Evolutionary conservation across 2,113 vertebrate species (phyloP).

Genomic region (Siniperca chuatsi): DNA sequence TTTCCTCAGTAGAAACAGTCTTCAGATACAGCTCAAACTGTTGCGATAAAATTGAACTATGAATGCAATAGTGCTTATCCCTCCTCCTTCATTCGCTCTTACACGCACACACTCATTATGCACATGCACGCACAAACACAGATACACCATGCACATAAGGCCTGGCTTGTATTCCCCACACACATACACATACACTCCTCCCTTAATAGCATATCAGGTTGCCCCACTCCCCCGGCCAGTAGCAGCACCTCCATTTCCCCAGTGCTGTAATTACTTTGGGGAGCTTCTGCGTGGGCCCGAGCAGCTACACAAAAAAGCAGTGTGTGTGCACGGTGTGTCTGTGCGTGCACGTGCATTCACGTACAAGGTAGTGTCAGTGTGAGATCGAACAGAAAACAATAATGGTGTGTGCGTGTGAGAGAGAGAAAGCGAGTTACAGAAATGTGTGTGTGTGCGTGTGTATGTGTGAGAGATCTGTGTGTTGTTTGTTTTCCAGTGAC

Average conservation of each 20-base stretch:
- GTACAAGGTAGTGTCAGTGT: slow-evolving; percentile 29
- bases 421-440: slow-evolving; percentile 18
- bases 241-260: slow-evolving; percentile 79
- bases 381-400: slow-evolving; percentile 48
- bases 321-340: slow-evolving; percentile 3
- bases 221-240: slow-evolving; percentile 72
- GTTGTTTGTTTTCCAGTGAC: slow-evolving; percentile 79
- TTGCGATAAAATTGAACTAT: slow-evolving; percentile 38
- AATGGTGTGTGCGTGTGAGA: slow-evolving; percentile 15
- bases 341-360: slow-evolving; percentile 9
- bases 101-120: neutral
- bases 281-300: slow-evolving; percentile 72
- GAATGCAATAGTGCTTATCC: slow-evolving; percentile 13
- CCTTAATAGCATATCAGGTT: slow-evolving; percentile 86
- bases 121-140: neutral
- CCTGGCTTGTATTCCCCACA: too few relatives aligned
- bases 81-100: neutral
- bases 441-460: slow-evolving; percentile 1
- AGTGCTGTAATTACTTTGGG: slow-evolving; percentile 85
- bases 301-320: slow-evolving; percentile 39
- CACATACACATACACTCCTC: slow-evolving; percentile 13
- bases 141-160: neutral
- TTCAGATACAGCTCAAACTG: slow-evolving; percentile 27
- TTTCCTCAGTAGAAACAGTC: neutral
- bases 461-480: slow-evolving; percentile 54